Evolutionary conservation across 2,888 invertebrate species (phyloP), one percentile per base, ranked within the genome.

Genomic region (Aphelenchoides bicaudatus): DNA sequence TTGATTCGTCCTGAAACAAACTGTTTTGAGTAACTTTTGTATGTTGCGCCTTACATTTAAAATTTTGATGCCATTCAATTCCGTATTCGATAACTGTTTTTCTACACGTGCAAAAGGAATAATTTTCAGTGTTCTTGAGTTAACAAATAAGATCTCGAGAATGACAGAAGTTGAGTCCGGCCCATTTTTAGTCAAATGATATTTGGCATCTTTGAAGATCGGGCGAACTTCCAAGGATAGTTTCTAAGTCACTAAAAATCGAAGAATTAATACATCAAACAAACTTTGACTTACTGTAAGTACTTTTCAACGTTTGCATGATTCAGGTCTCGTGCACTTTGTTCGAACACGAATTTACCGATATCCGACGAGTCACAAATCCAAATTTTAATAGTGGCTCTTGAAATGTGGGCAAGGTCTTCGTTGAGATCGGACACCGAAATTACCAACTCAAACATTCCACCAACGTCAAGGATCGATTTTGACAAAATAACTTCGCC

Each of bases 391-490:
- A 43, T 25, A 10, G n/a, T n/a, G 16, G 43, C 43, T 10, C 25
- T 10, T 8, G 43, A 8, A n/a, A n/a, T 21, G 23, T 43, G 43
- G 23, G n/a, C 23, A 19, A 8, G 10, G 8, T 43, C 8, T 6
- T 19, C 43, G 43, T 43, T 25, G 10, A 10, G 16, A 6, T 19
- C 43, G 10, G 43, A 19, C 16, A 43, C 43, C 23, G 10, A n/a
- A n/a, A n/a, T n/a, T n/a, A n/a, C 25, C 43, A 43, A 43, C 43
- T 43, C 43, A n/a, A 43, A 43, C 43, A 43, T 6, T 6, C 43
- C 43, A 19, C 21, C 8, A 21, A 43, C 43, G 43, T 43, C 43
- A 6, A 19, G 43, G 25, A 43, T 43, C 21, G 10, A 21, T n/a
- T 19, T 43, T 6, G 25, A n/a, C 8, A 43, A 25, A n/a, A 19